Evolutionary conservation across 2,113 vertebrate species (phyloP), one percentile per base, ranked within the genome.

Genomic region (Channa maculata): DNA sequence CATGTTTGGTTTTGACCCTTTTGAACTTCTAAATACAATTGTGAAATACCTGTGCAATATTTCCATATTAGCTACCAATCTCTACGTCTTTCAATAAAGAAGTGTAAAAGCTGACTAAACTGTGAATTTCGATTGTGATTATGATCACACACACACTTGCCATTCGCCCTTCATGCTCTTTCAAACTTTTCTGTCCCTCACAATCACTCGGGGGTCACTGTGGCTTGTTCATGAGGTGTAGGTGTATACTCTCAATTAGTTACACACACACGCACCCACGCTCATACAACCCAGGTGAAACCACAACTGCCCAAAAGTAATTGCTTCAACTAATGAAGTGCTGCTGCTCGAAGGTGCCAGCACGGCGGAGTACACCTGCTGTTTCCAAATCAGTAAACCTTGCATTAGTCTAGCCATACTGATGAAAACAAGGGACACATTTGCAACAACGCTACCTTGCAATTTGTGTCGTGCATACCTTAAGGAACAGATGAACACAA

Each of bases 241-340:
- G 62, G 87, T 70, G 58, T 46, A 49, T 15, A 70, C 60, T 90
- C 80, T 81, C 60, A 76, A 82, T 89, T 88, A 74, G 72, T 55
- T 63, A 45, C 80, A 84, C 70, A 75, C 79, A 39, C 80, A 84
- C 70, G 73, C 79, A 39, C 68, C 50, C 71, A 24, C 80, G 48
- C 71, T 68, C 60, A 55, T 54, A 45, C 14, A 79, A 45, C 69
- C 39, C 77, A 53, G 71, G 78, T 86, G 88, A 90, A 88, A 79
- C 84, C 85, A 62, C 46, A 7, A 62, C 79, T 87, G 82, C 70
- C 83, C 87, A 87, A 86, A 87, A 89, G 88, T 91, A 89, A 91
- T 92, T 85, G 89, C 84, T 80, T 78, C 8, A 24, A 75, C 84
- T 91, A 92, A 91, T 91, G 77, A 92, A 90, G 86, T 86, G 86